Conservation (phyloP, 2,888 invertebrate species). For the Mesochorus sp. region DNA sequence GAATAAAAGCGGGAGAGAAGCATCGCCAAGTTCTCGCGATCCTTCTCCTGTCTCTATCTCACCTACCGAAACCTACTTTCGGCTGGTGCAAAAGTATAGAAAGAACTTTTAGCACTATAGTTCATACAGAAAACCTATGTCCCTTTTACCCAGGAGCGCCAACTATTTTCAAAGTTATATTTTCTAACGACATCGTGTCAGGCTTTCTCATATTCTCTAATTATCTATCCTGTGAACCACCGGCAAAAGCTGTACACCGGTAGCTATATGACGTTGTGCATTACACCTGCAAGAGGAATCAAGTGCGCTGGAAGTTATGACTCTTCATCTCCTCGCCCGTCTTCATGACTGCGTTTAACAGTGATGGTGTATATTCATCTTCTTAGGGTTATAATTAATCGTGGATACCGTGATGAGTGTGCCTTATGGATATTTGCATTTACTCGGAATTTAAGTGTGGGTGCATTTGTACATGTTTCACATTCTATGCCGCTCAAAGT, state of each 20-base stretch:
- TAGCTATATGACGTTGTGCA: slow-evolving; percentile 22
- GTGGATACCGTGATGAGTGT: slow-evolving; percentile 26
- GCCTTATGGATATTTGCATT: slow-evolving; percentile 35
- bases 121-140: slow-evolving; percentile 27
- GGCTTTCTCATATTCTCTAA: slow-evolving; percentile 67
- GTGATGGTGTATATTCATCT: neutral
- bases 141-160: slow-evolving; percentile 45
- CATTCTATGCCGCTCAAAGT: neutral
- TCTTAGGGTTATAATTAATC: slow-evolving; percentile 56
- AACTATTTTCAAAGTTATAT: slow-evolving; percentile 49
- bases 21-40: slow-evolving; percentile 29
- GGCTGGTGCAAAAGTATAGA: slow-evolving; percentile 12
- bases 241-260: slow-evolving; percentile 17
- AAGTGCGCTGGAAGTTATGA: slow-evolving; percentile 11
- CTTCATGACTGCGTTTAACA: neutral
- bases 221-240: slow-evolving; percentile 61
- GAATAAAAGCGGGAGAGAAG: slow-evolving; percentile 43
- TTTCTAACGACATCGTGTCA: slow-evolving; percentile 47
- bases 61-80: slow-evolving; percentile 38
- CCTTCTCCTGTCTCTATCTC: slow-evolving; percentile 4
- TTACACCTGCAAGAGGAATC: slow-evolving; percentile 7
- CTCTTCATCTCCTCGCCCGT: slow-evolving; percentile 1
- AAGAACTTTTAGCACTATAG: slow-evolving; percentile 37
- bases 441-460: slow-evolving; percentile 18
- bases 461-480: neutral